Evolutionary conservation across 1,140 invertebrate genomes (phyloP), one percentile per base, ranked within the genome.

Genomic region (Megalonaias nervosa): DNA sequence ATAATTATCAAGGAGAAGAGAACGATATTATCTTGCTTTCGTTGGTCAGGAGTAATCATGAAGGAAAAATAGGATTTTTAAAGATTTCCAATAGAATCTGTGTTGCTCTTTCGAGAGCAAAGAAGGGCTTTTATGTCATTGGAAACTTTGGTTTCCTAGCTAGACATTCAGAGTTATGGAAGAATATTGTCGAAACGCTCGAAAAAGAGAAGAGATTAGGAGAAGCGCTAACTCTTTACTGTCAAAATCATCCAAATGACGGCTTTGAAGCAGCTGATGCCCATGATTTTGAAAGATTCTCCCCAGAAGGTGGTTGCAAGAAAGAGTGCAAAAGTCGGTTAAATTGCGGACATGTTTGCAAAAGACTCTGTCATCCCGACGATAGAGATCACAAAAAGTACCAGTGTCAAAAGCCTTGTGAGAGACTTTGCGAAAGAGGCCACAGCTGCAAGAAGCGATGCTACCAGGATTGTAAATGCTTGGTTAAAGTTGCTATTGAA

Each of bases 1-100:
- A 97, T 87, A 96, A 95, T 81, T 87, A 80, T 68, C 84, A 87
- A 92, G 96, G 96, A 0, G 94, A 96, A 87, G 96, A 97, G 89
- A 94, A 93, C 48, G 94, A 95, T 80, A 96, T 97, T 59, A 94
- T 97, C 74, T 84, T 97, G 6, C 85, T 97, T 12, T 97, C 96
- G 0, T 89, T 97, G 11, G 95, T 97, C 0, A 91, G 96, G 74
- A 96, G 94, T 86, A 87, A 87, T 71, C 75, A 86, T 2, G 89
- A 93, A 11, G 91, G 92, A 17, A 38, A 38, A 19, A 94, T 96
- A 84, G 96, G 96, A 6, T 97, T 97, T 91, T 88, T 97, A n/a
- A 92, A 92, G 55, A 93, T 92, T 65, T 92, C 94, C 60, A 97
- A 97, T 90, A 90, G 96, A 69, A 93, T 97, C 59, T 96, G 95